Conservation (phyloP, 2,797 vertebrate species). For the Euphonia xanthogaster region DNA sequence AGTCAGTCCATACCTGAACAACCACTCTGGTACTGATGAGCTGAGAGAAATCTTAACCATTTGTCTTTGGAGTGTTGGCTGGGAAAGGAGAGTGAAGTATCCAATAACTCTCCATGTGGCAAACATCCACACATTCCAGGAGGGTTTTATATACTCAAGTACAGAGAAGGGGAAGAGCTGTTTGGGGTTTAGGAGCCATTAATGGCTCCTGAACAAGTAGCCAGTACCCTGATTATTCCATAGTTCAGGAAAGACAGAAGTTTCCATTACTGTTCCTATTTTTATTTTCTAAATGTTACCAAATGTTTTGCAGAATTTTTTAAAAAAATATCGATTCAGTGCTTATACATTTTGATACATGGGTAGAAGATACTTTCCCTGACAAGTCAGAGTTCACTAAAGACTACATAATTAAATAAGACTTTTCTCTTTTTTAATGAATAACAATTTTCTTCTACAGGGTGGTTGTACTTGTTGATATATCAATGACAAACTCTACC, state of each 20-base stretch:
- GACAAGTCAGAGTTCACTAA: background rate
- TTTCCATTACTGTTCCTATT: background rate
- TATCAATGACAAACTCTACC: conserved; percentile 70
- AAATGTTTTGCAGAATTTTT: background rate
- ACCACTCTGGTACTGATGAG: background rate
- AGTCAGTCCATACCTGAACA: background rate
- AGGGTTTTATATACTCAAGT: background rate
- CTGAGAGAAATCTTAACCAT: background rate
- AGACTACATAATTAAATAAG: background rate
- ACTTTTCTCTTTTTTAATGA: background rate
- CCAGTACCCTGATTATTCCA: background rate
- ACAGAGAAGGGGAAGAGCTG: background rate
- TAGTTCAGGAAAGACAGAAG: background rate
- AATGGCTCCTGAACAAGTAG: background rate
- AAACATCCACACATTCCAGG: background rate
- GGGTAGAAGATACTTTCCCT: background rate
- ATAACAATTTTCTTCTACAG: conserved; percentile 62
- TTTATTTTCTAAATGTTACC: background rate
- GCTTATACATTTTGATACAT: background rate
- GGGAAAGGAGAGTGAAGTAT: background rate
- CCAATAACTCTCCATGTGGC: background rate
- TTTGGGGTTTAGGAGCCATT: background rate
- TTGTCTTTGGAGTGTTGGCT: background rate
- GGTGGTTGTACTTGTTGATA: conserved; percentile 80
- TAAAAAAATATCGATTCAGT: rapidly evolving